A percentile compares a stretch with the other conserved stretches of the same genome.
Evolutionary conservation across 1,140 invertebrate species (phyloP).

Genomic region (Drosophila kohkoa): DNA sequence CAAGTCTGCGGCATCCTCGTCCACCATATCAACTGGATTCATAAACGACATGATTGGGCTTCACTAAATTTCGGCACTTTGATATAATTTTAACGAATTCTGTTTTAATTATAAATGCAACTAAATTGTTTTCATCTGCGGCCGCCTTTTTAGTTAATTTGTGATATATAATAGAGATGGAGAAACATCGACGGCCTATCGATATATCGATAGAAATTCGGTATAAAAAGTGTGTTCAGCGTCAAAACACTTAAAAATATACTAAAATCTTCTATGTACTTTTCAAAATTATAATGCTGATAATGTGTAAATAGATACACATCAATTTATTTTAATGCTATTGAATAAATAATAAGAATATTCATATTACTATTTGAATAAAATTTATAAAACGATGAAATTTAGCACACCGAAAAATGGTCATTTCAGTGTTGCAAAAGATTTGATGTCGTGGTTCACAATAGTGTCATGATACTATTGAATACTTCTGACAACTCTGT

Average conservation of each 20-base stretch:
- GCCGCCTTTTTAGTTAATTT: constrained; percentile 30
- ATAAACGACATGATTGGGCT: constrained; percentile 77
- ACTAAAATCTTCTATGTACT: too few relatives aligned
- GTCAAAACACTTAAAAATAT: too few relatives aligned
- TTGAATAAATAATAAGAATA: too few relatives aligned
- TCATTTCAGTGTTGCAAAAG: background rate
- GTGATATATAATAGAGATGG: background rate
- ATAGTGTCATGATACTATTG: background rate
- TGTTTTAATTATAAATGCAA: background rate
- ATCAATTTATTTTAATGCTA: too few relatives aligned
- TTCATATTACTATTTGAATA: too few relatives aligned
- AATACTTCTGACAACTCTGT: constrained; percentile 24
- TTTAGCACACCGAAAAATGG: background rate
- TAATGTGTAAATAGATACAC: too few relatives aligned
- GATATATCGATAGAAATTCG: background rate
- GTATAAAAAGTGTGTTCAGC: too few relatives aligned
- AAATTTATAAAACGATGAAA: background rate
- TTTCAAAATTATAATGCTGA: too few relatives aligned
- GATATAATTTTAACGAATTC: constrained; percentile 2
- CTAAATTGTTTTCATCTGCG: constrained; percentile 11
- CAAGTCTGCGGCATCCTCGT: constrained; percentile 94
- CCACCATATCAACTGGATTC: constrained; percentile 87
- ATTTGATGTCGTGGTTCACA: background rate
- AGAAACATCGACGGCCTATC: background rate
- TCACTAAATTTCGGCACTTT: background rate